phyloP scores from a whole-genome alignment of 23 tunicate species.

The Botrylloides violaceus region DNA sequence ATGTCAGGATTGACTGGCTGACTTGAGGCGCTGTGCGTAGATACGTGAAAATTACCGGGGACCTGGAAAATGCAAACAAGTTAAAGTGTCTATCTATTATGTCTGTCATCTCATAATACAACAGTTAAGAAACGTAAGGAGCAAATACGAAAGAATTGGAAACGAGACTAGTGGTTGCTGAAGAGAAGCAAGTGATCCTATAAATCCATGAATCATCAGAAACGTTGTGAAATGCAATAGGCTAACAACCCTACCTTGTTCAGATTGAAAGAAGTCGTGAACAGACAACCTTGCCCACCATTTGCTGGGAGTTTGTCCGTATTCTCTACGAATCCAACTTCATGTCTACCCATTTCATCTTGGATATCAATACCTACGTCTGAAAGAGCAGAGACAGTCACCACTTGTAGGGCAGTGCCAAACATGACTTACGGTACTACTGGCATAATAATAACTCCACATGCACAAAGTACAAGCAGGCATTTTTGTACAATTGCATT shows the following conservation, averaged over 20 bases:
- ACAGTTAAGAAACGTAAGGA: too few species aligned
- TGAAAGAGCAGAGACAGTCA: conserved; percentile 15
- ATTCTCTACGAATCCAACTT: conserved; percentile 96
- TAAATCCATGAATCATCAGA: not conserved
- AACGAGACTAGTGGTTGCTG: not conserved
- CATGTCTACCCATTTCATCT: conserved; percentile 99
- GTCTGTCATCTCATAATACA: not conserved
- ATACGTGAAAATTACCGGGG: conserved; percentile 99
- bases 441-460: too few species aligned
- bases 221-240: too few species aligned
- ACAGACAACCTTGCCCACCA: conserved; percentile 78
- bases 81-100: not conserved
- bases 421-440: too few species aligned
- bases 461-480: too few species aligned
- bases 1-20: conserved; percentile 98
- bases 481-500: too few species aligned
- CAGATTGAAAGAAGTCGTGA: conserved; percentile 64
- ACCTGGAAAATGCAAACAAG: conserved; percentile 38
- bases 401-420: too few species aligned
- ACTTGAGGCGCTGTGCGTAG: conserved; percentile 73
- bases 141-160: too few species aligned
- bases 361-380: conserved; percentile 96
- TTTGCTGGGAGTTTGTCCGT: conserved; percentile 70
- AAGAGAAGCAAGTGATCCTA: not conserved
- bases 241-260: conserved; percentile 50